Evolutionary conservation across 2,113 vertebrate species (phyloP).

Genomic region (Phrynocephalus versicolor): DNA sequence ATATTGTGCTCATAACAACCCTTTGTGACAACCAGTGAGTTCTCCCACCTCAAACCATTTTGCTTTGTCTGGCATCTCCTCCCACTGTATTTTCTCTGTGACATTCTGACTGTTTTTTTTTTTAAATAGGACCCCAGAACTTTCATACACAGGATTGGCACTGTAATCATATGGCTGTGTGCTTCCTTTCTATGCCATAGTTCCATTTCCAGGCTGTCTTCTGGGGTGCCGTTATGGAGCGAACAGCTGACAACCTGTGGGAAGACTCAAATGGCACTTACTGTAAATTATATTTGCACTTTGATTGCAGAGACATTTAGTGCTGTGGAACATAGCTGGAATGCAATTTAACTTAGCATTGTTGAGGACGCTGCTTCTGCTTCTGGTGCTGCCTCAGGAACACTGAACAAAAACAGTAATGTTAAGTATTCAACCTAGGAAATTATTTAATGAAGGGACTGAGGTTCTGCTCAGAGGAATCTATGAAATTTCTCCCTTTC

Average conservation of each 20-base stretch:
- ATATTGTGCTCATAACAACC: not conserved
- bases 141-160: constrained; percentile 52
- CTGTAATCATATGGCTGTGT: constrained; percentile 54
- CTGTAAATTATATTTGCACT: constrained; percentile 81
- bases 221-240: constrained; percentile 68
- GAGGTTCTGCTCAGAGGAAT: constrained; percentile 15
- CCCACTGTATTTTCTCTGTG: constrained; percentile 37
- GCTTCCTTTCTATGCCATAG: constrained; percentile 69
- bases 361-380: constrained; percentile 49
- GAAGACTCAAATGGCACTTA: constrained; percentile 79
- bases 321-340: constrained; percentile 71
- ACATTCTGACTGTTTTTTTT: constrained; percentile 37
- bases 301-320: constrained; percentile 75
- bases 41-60: constrained; percentile 5
- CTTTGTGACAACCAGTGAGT: not conserved
- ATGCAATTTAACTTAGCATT: constrained; percentile 66
- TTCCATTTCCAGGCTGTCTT: constrained; percentile 73
- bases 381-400: constrained; percentile 54
- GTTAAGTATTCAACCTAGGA: constrained; percentile 51
- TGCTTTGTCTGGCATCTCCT: constrained; percentile 25
- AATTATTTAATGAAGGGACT: constrained; percentile 54
- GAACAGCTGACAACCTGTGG: constrained; percentile 75
- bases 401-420: constrained; percentile 62
- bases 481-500: too few relatives aligned
- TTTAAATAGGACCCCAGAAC: constrained; percentile 30